Conservation (phyloP, 2,888 invertebrate genomes). For the Camptogramma bilineatum region DNA sequence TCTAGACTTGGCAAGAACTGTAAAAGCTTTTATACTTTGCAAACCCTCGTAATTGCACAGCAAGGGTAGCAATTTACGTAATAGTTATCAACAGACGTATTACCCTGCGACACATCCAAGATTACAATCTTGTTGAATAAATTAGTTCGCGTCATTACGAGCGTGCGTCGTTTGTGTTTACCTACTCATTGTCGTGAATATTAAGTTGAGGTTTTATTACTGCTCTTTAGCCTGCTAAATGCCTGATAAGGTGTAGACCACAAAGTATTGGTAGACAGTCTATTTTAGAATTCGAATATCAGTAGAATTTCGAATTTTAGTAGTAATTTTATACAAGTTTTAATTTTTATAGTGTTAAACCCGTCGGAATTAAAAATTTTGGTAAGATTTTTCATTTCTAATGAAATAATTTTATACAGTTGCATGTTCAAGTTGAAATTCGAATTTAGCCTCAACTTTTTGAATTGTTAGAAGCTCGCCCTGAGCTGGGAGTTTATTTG, state of each 20-base stretch:
- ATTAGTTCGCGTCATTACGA: slow-evolving; percentile 64
- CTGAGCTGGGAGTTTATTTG: neutral
- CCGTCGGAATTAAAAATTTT: too few relatives aligned
- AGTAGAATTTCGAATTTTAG: too few relatives aligned
- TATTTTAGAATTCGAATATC: too few relatives aligned
- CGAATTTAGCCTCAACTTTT: neutral
- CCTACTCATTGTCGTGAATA: slow-evolving; percentile 36
- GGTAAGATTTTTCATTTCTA: too few relatives aligned
- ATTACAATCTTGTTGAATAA: slow-evolving; percentile 69
- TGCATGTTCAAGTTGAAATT: neutral
- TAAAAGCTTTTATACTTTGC: neutral
- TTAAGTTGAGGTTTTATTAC: slow-evolving; percentile 30
- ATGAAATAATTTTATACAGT: neutral
- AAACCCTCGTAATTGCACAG: slow-evolving; percentile 7
- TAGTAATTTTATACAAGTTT: too few relatives aligned
- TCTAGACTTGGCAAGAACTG: neutral
- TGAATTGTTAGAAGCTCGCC: neutral
- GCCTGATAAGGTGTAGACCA: too few relatives aligned
- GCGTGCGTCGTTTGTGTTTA: slow-evolving; percentile 48
- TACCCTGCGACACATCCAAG: slow-evolving; percentile 42
- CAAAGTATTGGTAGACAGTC: too few relatives aligned
- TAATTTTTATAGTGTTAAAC: too few relatives aligned
- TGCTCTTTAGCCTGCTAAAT: slow-evolving; percentile 25
- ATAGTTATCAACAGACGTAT: slow-evolving; percentile 57
- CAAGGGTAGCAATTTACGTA: slow-evolving; percentile 41